Evolutionary conservation across 2,888 invertebrate genomes (phyloP).

Genomic region (Deroplatys truncata): DNA sequence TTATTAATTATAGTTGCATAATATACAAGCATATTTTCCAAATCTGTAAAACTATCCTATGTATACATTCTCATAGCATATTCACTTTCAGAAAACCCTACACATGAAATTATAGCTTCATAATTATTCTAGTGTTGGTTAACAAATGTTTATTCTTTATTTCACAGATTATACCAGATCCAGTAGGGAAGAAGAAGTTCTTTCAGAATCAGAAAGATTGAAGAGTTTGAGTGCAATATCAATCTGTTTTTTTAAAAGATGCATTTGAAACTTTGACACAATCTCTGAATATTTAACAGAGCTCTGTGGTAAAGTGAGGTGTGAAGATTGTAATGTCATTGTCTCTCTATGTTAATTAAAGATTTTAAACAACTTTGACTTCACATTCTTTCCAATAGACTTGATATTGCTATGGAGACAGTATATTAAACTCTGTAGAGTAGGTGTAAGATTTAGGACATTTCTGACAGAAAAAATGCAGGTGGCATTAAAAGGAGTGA

Average conservation of each 20-base stretch:
- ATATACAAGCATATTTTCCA: no score
- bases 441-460: no score
- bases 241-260: background rate
- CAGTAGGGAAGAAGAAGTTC: conserved; percentile 74
- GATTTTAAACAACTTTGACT: background rate
- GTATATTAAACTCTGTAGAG: no score
- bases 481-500: no score
- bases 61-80: no score
- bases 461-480: no score
- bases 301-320: background rate
- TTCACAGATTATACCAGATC: conserved; percentile 73
- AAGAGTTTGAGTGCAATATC: background rate
- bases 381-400: no score
- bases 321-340: background rate
- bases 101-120: no score
- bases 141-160: background rate
- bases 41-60: no score
- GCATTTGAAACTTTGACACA: background rate
- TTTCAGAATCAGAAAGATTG: conserved; percentile 57
- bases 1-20: no score
- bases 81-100: no score
- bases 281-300: background rate
- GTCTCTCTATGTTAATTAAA: background rate
- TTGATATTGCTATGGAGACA: no score
- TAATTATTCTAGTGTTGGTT: background rate